phyloP scores from a whole-genome alignment of 2,797 vertebrate species.

The Masticophis lateralis region DNA sequence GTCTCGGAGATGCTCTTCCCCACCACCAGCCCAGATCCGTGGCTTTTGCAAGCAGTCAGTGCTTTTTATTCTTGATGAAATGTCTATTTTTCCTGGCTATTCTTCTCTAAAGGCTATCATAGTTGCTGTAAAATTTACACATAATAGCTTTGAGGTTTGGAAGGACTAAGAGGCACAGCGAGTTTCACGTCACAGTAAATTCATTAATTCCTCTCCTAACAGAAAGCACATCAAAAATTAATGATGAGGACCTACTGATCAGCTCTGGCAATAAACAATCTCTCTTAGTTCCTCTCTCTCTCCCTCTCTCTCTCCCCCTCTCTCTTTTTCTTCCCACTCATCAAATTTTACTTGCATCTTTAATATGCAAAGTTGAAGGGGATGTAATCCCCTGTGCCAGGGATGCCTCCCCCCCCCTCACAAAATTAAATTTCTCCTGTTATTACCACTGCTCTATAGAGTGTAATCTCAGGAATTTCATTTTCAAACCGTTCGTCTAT shows the following conservation, averaged over 20 bases:
- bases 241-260: conserved; percentile 35
- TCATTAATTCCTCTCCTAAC: conserved; percentile 58
- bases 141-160: conserved; percentile 48
- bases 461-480: not conserved
- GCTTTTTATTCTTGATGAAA: conserved; percentile 50
- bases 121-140: conserved; percentile 45
- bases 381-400: not conserved
- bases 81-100: conserved; percentile 15
- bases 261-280: conserved; percentile 23
- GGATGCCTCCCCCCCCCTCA: not conserved
- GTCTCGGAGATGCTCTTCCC: conserved; percentile 28
- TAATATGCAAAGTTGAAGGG: conserved; percentile 25
- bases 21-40: not conserved
- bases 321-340: not conserved
- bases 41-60: conserved; percentile 7
- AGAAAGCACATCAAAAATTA: conserved; percentile 55
- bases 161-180: conserved; percentile 39
- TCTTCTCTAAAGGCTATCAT: conserved; percentile 10
- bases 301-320: not conserved
- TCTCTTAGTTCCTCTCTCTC: not conserved
- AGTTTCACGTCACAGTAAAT: conserved; percentile 57
- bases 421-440: not conserved
- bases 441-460: conserved; percentile 13
- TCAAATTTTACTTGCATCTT: conserved; percentile 37
- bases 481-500: not conserved